Evolutionary conservation across 2,797 vertebrate genomes (phyloP).

Genomic region (Dendrocincla fuliginosa): DNA sequence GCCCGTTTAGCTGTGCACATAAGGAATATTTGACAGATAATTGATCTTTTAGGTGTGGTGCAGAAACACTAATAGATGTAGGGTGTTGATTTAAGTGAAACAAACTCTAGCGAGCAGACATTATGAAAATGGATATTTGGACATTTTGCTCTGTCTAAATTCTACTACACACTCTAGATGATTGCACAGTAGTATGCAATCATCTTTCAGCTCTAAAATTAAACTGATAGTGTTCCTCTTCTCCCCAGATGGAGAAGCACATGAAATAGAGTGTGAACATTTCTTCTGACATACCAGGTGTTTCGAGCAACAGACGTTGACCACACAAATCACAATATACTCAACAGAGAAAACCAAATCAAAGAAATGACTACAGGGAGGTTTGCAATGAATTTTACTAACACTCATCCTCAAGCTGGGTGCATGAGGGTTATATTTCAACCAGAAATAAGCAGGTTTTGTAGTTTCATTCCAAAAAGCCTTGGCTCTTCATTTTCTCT

Average conservation of each 20-base stretch:
- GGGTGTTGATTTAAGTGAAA: not conserved
- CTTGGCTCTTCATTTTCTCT: not conserved
- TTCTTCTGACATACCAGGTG: not conserved
- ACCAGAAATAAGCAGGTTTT: not conserved
- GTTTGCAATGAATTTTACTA: not conserved
- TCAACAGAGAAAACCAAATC: not conserved
- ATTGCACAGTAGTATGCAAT: not conserved
- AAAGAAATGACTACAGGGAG: not conserved
- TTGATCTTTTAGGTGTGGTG: not conserved
- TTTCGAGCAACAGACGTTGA: not conserved
- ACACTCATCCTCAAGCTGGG: not conserved
- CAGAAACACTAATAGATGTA: not conserved
- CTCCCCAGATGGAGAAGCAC: not conserved
- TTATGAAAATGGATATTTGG: not conserved
- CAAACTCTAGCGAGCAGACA: not conserved
- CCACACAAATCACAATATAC: not conserved
- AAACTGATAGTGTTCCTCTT: not conserved
- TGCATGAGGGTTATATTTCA: not conserved
- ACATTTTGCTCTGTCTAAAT: not conserved
- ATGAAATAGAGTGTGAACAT: not conserved
- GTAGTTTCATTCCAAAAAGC: not conserved
- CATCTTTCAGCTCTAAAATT: slow-evolving; percentile 11
- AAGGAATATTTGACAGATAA: slow-evolving; percentile 28
- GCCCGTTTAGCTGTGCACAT: slow-evolving; percentile 1
- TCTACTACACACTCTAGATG: not conserved